Conservation (phyloP, 37 sponge, comb jelly and placozoan genomes). For the Theonella swinhoei region DNA sequence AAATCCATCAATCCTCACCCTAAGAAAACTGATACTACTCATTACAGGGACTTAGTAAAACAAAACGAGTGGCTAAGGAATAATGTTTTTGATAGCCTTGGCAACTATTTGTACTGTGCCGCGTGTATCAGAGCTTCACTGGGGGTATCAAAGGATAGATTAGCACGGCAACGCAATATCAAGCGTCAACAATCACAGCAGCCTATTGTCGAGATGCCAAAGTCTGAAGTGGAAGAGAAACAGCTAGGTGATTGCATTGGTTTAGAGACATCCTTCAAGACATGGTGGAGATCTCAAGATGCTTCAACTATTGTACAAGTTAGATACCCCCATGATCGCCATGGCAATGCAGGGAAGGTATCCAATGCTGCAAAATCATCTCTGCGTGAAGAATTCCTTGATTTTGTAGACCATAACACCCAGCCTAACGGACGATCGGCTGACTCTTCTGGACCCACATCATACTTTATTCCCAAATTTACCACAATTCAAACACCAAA, state of each 20-base stretch:
- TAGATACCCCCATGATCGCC: conserved; percentile 17
- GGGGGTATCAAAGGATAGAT: background rate
- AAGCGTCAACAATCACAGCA: background rate
- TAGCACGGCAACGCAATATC: conserved; percentile 10
- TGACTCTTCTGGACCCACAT: conserved; percentile 4
- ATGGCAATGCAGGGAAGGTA: background rate
- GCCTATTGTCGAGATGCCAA: background rate
- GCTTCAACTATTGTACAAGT: background rate
- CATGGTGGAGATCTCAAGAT: background rate
- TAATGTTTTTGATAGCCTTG: conserved; percentile 35
- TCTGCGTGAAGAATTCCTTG: background rate
- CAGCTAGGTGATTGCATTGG: conserved; percentile 5
- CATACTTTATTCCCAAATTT: conserved; percentile 2
- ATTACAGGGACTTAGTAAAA: background rate
- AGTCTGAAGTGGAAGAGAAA: conserved; percentile 2
- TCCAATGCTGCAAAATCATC: conserved; percentile 7
- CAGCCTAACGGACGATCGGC: conserved; percentile 1
- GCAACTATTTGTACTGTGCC: conserved; percentile 43
- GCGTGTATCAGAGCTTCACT: background rate
- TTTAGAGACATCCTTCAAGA: background rate
- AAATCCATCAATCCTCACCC: conserved; percentile 4
- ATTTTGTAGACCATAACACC: conserved; percentile 7
- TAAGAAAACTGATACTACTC: background rate
- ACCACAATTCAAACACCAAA: conserved; percentile 10
- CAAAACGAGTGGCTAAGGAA: conserved; percentile 39